Evolutionary conservation across 2,888 invertebrate species (phyloP).

Genomic region (Rugalucina vietnamica): DNA sequence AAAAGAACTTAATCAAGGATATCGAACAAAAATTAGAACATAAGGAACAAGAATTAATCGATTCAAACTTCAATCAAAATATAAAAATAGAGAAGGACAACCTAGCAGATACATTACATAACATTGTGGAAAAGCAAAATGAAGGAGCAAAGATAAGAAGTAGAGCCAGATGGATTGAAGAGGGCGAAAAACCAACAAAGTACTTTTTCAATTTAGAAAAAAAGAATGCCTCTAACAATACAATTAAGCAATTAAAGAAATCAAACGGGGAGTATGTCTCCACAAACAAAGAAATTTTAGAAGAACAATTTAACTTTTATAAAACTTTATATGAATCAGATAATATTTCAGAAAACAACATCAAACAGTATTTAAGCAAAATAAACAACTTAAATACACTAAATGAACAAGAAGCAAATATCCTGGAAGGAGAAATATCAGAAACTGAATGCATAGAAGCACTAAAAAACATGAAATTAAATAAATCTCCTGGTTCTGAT

Average conservation of each 20-base stretch:
- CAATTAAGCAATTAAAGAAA: not conserved
- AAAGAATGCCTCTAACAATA: not conserved
- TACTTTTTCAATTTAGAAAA: not conserved
- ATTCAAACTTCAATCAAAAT: not conserved
- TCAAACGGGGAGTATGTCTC: not conserved
- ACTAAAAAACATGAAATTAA: slow-evolving; percentile 20
- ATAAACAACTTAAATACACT: not conserved
- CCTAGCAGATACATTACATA: not conserved
- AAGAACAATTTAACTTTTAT: not conserved
- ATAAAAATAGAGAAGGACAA: not conserved
- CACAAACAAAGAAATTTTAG: not conserved
- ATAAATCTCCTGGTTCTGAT: slow-evolving; percentile 38
- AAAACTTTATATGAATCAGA: not conserved
- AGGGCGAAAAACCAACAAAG: not conserved
- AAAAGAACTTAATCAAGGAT: not conserved
- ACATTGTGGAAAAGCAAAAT: not conserved
- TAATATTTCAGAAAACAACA: not conserved
- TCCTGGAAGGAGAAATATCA: not conserved
- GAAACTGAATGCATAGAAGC: not conserved
- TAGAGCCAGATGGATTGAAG: not conserved
- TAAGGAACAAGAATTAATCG: not conserved
- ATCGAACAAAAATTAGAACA: not conserved
- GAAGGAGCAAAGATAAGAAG: not conserved
- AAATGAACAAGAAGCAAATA: not conserved
- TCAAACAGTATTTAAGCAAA: not conserved